phyloP scores from a whole-genome alignment of 2,888 invertebrate species.

The Diarsia dahlii region DNA sequence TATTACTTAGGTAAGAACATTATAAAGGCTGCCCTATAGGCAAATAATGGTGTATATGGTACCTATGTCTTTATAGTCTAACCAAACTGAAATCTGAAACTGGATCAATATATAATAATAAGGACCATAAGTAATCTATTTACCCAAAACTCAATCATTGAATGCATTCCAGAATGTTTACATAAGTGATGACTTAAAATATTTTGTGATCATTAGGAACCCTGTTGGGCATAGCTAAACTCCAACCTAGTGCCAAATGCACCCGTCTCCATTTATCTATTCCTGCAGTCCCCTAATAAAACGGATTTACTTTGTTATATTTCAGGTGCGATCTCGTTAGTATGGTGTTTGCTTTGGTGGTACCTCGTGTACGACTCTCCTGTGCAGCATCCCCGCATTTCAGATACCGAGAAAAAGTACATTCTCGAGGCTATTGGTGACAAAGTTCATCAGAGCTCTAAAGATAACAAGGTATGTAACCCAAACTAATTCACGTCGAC shows the following conservation, averaged over 20 bases:
- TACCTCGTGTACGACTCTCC: constrained; percentile 92
- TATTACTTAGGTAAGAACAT: constrained; percentile 24
- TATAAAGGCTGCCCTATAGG: background rate
- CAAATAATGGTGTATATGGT: no score
- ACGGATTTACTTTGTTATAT: constrained; percentile 19
- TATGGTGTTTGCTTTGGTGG: constrained; percentile 91
- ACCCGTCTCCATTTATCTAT: background rate
- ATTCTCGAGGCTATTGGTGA: constrained; percentile 92
- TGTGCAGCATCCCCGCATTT: constrained; percentile 91
- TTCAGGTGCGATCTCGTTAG: constrained; percentile 87
- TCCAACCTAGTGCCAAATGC: background rate
- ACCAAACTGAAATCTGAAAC: background rate
- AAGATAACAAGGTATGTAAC: constrained; percentile 77
- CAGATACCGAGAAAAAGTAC: constrained; percentile 91
- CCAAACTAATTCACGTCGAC: background rate
- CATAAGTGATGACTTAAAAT: background rate
- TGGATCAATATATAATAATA: background rate
- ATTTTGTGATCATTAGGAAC: background rate
- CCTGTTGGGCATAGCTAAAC: background rate
- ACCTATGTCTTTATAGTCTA: no score
- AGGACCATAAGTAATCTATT: background rate
- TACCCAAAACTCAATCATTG: background rate
- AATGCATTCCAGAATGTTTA: background rate
- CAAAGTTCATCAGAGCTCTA: constrained; percentile 86
- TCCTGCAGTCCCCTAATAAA: background rate